Conservation (phyloP, 1,140 invertebrate genomes). For the Nasonia giraulti region DNA sequence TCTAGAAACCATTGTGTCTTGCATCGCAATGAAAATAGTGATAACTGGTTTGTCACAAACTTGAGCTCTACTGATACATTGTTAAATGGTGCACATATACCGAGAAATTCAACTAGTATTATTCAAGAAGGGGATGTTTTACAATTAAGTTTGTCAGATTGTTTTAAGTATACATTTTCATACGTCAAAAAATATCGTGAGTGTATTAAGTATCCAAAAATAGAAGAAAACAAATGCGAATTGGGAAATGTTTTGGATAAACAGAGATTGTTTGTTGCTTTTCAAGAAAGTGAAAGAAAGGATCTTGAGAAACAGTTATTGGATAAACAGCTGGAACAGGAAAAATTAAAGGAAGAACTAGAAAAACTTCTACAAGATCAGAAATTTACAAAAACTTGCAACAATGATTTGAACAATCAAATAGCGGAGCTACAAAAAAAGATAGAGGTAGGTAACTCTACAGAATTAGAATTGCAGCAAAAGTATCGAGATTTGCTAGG, state of each 20-base stretch:
- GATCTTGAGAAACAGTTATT: slow-evolving; percentile 70
- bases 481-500: slow-evolving; percentile 72
- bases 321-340: slow-evolving; percentile 73
- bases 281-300: slow-evolving; percentile 71
- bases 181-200: slow-evolving; percentile 53
- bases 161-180: slow-evolving; percentile 73
- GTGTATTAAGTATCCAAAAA: slow-evolving; percentile 67
- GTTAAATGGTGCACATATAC: slow-evolving; percentile 70
- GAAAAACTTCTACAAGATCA: slow-evolving; percentile 69
- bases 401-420: slow-evolving; percentile 66
- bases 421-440: slow-evolving; percentile 70
- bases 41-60: slow-evolving; percentile 68
- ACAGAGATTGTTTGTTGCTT: slow-evolving; percentile 74
- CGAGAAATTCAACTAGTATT: slow-evolving; percentile 61
- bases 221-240: slow-evolving; percentile 61
- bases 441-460: slow-evolving; percentile 71
- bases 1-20: slow-evolving; percentile 75
- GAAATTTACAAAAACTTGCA: slow-evolving; percentile 66
- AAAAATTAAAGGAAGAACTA: slow-evolving; percentile 71
- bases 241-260: slow-evolving; percentile 68
- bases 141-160: slow-evolving; percentile 68
- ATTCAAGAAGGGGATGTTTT: slow-evolving; percentile 73
- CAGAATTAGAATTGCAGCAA: slow-evolving; percentile 71
- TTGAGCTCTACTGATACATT: slow-evolving; percentile 73
- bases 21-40: slow-evolving; percentile 60